These are phyloP conservation scores for Drosophila jambulina DNA, from an alignment of 1,140 invertebrate genomes.

Conservation along the genomic window DNA sequence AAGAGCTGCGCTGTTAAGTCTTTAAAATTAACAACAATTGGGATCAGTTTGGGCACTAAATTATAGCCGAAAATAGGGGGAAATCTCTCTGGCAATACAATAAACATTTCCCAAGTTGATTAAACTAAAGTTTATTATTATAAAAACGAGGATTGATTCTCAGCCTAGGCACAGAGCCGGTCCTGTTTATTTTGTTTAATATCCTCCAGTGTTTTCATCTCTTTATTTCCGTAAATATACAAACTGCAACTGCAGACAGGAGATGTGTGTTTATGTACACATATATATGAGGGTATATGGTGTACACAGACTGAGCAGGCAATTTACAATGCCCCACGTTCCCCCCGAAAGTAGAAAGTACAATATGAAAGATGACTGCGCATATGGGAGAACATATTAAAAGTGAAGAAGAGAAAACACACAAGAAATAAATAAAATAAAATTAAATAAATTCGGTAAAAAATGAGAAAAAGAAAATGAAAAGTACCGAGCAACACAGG, in stretches of 20 bases:
- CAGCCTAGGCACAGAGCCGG: background rate
- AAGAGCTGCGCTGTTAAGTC: conserved; percentile 10
- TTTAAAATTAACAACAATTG: conserved; percentile 34
- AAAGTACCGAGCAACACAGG: conserved; percentile 17
- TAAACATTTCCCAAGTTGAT: conserved; percentile 17
- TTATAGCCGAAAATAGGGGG: background rate
- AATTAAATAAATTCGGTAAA: conserved; percentile 19
- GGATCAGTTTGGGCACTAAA: background rate
- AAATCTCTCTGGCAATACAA: conserved; percentile 4
- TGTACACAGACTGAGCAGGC: conserved; percentile 14
- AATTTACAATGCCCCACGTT: conserved; percentile 3
- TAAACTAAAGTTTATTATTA: conserved; percentile 29
- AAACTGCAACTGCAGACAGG: conserved; percentile 38
- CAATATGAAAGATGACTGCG: conserved; percentile 51
- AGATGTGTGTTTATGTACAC: conserved; percentile 1
- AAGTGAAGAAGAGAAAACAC: conserved; percentile 4
- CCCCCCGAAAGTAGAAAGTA: conserved; percentile 25
- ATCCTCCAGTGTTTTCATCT: conserved; percentile 27
- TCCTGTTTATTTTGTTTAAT: conserved; percentile 26
- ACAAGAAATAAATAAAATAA: conserved; percentile 30
- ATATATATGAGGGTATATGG: background rate
- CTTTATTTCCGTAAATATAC: conserved; percentile 49
- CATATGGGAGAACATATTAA: conserved; percentile 40
- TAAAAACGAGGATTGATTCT: conserved; percentile 1
- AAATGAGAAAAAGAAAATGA: conserved; percentile 7